Base-by-base conservation (phyloP, 2,888 invertebrate species). In the Drosophila neotestacea region DNA sequence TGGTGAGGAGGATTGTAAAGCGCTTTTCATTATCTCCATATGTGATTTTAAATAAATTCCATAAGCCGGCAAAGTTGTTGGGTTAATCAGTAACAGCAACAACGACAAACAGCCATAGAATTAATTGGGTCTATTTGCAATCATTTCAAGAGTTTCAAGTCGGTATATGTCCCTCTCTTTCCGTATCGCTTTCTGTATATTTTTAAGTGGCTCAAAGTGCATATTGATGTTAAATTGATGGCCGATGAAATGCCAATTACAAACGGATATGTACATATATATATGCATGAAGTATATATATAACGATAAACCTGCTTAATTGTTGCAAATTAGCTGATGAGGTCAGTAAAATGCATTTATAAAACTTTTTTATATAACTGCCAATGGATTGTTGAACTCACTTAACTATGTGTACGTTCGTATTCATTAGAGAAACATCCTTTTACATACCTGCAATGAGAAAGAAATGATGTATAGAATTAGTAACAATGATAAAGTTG, bases 51-150 rank as follows among this genome's bases (percentile, higher is more conserved):
- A 73, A 62, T 68, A 51, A 77, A 58, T 73, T 81, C 56, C 68
- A 73, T 52, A 60, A 73, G 70, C 59, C 42, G 46, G 50, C 46
- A 46, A 64, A 51, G 64, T 65, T 64, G 64, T 61, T 44, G 68
- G 56, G 46, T 68, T 77, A 77, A 79, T 68, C 62, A 70, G 50
- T 44, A 56, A 48, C 51, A 36, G 55, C 27, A 67, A 32, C 38
- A 48, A 34, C 54, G 38, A 41, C 41, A 48, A 13, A 36, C 27
- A 39, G 58, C 44, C 55, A 78, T 76, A 69, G 61, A 62, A 73
- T 73, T 88, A 85, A 85, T 84, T 82, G 88, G 56, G 69, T 69
- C 74, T 69, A 77, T 79, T 88, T 79, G 73, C 61, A 62, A 73
- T 66, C 63, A 61, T 48, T 71, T 69, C 36, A 69, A 69, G 76